Evolutionary conservation across 1,140 invertebrate species (phyloP).

Genomic region (Oscheius sp.): DNA sequence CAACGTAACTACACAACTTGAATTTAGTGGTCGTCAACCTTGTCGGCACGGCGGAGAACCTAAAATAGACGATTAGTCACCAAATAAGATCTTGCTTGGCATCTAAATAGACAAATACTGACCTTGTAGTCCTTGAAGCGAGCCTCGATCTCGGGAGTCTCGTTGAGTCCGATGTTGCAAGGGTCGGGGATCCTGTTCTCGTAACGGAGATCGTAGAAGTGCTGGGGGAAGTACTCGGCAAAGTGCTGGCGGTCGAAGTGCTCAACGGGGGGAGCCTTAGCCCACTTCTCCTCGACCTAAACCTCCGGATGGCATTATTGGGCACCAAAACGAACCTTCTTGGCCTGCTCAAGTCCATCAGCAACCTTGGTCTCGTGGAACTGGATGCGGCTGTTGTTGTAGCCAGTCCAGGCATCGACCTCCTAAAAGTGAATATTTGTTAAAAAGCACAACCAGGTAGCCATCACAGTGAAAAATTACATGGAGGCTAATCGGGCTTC

Average conservation of each 20-base stretch:
- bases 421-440: constrained; percentile 17
- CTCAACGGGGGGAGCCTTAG: constrained; percentile 58
- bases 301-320: neutral
- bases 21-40: constrained; percentile 55
- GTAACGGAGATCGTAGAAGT: constrained; percentile 54
- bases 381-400: constrained; percentile 53
- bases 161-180: constrained; percentile 49
- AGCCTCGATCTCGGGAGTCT: constrained; percentile 42
- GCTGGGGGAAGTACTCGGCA: constrained; percentile 50
- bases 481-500: too few species aligned
- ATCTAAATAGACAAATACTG: neutral
- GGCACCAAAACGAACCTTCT: constrained; percentile 44
- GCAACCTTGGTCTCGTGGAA: constrained; percentile 53
- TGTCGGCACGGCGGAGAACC: constrained; percentile 51
- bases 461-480: too few species aligned
- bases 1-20: too few species aligned
- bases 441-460: too few species aligned
- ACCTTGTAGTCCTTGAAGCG: constrained; percentile 55
- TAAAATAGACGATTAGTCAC: neutral
- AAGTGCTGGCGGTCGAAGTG: constrained; percentile 53
- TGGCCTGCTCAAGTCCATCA: constrained; percentile 56
- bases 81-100: neutral
- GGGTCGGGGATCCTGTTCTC: constrained; percentile 53
- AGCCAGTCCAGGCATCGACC: constrained; percentile 54
- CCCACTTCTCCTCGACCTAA: constrained; percentile 56